Conservation (phyloP, 2,113 vertebrate genomes). For the Zapornia atra region DNA sequence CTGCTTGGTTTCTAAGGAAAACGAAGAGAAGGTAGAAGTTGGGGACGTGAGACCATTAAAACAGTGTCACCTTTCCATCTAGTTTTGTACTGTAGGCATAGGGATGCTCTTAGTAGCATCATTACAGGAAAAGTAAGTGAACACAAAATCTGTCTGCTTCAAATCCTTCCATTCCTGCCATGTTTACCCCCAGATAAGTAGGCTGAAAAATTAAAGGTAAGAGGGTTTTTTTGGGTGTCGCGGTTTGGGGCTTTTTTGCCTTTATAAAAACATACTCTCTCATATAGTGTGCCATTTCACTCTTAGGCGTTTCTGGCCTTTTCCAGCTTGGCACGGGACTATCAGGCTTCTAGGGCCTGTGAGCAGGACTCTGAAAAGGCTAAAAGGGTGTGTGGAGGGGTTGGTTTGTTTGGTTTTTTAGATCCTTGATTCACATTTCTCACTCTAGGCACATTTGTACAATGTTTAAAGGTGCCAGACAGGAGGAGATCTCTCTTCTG, state of each 20-base stretch:
- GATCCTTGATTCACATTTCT: background rate
- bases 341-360: background rate
- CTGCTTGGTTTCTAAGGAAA: fast-evolving
- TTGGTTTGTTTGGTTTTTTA: background rate
- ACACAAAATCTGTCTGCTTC: background rate
- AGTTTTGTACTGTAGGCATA: background rate
- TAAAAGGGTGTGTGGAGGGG: background rate
- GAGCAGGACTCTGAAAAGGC: background rate
- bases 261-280: background rate
- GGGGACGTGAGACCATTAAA: background rate
- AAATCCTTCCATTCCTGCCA: background rate
- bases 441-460: background rate
- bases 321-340: background rate
- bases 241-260: no score
- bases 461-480: background rate
- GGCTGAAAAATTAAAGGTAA: background rate
- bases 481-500: background rate
- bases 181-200: background rate
- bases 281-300: background rate
- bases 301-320: background rate
- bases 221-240: background rate
- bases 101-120: background rate
- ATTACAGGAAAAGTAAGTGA: background rate
- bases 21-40: fast-evolving
- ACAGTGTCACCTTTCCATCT: background rate